Conservation (phyloP, 2,113 vertebrate species). For the Cyanocitta stelleri region DNA sequence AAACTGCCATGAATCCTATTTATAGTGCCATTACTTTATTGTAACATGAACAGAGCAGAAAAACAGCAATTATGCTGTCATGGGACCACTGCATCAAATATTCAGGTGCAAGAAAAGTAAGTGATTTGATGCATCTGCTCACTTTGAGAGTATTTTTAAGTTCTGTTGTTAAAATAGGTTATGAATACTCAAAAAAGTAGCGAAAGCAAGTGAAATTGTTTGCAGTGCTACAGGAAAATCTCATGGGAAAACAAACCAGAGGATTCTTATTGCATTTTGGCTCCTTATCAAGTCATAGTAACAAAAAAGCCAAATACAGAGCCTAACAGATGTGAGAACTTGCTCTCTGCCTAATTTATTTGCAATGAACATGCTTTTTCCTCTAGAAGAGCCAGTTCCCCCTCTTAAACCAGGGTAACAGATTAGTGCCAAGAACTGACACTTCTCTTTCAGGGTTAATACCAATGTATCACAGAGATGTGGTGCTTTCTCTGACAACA, state of each 20-base stretch:
- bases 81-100: background rate
- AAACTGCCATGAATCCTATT: background rate
- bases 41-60: background rate
- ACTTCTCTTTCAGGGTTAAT: background rate
- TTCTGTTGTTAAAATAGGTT: background rate
- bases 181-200: background rate
- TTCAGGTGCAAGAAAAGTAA: background rate
- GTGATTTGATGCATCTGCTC: background rate
- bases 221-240: background rate
- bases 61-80: background rate
- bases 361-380: background rate
- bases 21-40: background rate
- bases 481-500: background rate
- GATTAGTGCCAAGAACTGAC: background rate
- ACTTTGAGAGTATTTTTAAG: background rate
- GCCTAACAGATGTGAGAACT: rapidly evolving
- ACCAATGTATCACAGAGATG: background rate
- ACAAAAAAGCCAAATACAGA: background rate
- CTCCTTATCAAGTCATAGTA: background rate
- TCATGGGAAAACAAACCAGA: background rate
- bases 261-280: background rate
- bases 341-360: background rate
- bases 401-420: background rate
- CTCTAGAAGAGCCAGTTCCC: background rate
- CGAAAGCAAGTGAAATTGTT: background rate